A percentile compares a stretch with the other conserved stretches of the same genome.
phyloP scores from a whole-genome alignment of 2,888 invertebrate species.

The Branchellion lobata region DNA sequence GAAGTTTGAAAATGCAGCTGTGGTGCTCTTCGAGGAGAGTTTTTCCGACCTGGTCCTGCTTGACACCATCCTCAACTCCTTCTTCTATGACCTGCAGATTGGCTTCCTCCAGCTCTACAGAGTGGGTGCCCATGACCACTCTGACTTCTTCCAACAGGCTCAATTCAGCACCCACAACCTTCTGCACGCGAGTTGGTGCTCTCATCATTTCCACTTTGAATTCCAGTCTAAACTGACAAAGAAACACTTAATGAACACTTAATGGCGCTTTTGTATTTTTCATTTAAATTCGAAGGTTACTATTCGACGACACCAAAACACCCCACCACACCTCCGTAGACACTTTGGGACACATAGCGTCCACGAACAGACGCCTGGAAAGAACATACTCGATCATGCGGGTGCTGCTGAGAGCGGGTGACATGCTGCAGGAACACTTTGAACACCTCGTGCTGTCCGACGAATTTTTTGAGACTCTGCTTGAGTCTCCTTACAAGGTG shows the following conservation, averaged over 20 bases:
- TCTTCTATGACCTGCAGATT: neutral
- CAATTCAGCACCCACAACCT: too few species aligned
- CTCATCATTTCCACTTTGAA: too few species aligned
- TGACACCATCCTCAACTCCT: neutral
- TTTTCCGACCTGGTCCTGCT: neutral
- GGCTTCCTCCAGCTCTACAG: neutral
- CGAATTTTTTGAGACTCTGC: slow-evolving; percentile 3
- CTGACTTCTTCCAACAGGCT: neutral
- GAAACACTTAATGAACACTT: too few species aligned
- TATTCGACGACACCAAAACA: too few species aligned
- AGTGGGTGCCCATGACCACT: neutral
- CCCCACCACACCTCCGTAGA: too few species aligned
- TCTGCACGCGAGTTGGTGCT: too few species aligned
- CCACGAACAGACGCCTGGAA: neutral
- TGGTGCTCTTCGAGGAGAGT: neutral
- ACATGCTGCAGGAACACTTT: neutral
- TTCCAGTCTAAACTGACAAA: too few species aligned
- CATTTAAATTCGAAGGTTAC: too few species aligned
- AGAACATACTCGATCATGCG: neutral
- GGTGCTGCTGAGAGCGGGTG: neutral
- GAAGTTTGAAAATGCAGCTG: neutral
- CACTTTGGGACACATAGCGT: neutral
- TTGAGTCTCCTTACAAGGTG: too few species aligned
- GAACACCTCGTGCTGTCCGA: neutral
- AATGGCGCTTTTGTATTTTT: too few species aligned